These are phyloP conservation scores for Periparus ater DNA, from an alignment of 2,797 vertebrate species.

Conservation along the genomic window DNA sequence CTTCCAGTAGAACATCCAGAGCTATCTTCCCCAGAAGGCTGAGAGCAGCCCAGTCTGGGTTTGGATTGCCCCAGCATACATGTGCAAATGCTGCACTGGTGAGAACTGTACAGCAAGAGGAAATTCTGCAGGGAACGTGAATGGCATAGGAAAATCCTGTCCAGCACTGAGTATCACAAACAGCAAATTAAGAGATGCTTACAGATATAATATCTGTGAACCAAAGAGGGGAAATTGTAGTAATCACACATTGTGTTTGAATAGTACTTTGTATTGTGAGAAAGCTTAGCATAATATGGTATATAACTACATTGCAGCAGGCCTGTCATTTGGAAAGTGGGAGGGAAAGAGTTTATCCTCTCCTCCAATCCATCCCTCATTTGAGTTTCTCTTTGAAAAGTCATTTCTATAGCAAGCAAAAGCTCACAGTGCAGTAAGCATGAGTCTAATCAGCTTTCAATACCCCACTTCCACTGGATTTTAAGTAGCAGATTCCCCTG, in stretches of 20 bases:
- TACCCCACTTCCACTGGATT: neutral
- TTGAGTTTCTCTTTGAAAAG: constrained; percentile 27
- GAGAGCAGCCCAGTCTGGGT: neutral
- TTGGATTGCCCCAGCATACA: neutral
- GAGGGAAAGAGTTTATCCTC: constrained; percentile 8
- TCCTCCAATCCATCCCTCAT: neutral
- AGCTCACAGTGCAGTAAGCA: neutral
- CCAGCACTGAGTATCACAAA: neutral
- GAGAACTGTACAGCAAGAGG: neutral
- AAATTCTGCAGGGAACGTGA: neutral
- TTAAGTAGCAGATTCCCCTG: neutral
- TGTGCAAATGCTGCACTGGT: neutral
- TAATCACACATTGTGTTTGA: constrained; percentile 47
- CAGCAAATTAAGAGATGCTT: constrained; percentile 26
- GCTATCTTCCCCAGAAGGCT: neutral
- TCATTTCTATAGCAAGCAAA: neutral
- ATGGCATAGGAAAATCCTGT: neutral
- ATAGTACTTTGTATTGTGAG: constrained; percentile 24
- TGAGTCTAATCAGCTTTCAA: neutral
- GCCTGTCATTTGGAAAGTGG: constrained; percentile 13
- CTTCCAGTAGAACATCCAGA: neutral
- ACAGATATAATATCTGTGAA: neutral
- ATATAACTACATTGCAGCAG: neutral
- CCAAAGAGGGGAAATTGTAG: constrained; percentile 14
- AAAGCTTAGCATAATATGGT: constrained; percentile 1